These are phyloP conservation scores for Ophioninae sp. DNA, from an alignment of 2,888 invertebrate species.

Conservation along the genomic window DNA sequence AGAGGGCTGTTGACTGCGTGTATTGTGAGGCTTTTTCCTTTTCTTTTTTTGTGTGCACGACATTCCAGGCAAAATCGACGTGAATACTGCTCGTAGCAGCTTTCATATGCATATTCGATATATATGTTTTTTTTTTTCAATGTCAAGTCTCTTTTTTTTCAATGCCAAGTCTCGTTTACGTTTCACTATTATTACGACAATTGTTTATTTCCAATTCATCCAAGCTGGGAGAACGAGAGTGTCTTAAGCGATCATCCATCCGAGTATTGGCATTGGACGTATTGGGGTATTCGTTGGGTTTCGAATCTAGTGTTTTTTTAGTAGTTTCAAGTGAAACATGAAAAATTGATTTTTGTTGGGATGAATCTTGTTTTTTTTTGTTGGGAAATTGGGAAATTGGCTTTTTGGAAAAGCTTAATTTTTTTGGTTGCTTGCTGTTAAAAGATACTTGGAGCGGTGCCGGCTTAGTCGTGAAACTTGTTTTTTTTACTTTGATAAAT, in stretches of 20 bases:
- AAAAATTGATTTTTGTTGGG: too few relatives aligned
- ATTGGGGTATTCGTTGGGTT: too few relatives aligned
- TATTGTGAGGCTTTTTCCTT: slow-evolving; percentile 34
- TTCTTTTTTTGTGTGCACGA: slow-evolving; percentile 4
- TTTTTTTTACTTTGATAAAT: too few relatives aligned
- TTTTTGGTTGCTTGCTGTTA: too few relatives aligned
- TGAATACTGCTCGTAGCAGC: neutral
- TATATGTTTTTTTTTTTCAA: neutral
- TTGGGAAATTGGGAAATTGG: too few relatives aligned
- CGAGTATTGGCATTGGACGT: neutral
- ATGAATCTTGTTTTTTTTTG: too few relatives aligned
- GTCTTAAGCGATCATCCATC: neutral
- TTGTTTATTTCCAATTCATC: neutral
- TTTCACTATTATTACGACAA: neutral
- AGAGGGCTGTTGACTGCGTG: slow-evolving; percentile 33
- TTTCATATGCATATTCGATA: neutral
- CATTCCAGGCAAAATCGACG: slow-evolving; percentile 20
- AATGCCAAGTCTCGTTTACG: neutral
- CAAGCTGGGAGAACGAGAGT: neutral
- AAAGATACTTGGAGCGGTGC: too few relatives aligned
- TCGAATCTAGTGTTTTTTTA: too few relatives aligned
- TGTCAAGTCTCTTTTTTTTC: too few relatives aligned
- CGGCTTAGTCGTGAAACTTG: too few relatives aligned
- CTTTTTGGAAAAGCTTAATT: too few relatives aligned
- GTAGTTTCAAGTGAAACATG: too few relatives aligned